phyloP scores from a whole-genome alignment of 2,113 vertebrate genomes.

The Onychostruthus taczanowskii region DNA sequence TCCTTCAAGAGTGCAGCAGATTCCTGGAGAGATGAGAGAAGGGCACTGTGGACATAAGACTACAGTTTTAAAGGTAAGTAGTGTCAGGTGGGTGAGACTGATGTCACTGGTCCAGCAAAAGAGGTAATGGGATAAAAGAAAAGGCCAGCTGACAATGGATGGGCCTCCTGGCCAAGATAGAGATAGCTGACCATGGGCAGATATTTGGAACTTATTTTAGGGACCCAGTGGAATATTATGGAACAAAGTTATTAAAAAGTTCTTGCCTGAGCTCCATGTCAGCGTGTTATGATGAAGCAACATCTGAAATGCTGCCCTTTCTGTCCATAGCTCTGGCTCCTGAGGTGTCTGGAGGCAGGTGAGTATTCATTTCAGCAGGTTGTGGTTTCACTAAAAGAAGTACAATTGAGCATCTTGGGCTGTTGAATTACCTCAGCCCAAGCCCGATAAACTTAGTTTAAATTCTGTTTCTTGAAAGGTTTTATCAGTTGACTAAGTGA shows the following conservation, averaged over 20 bases:
- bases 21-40: background rate
- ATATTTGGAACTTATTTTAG: background rate
- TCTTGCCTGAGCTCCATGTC: background rate
- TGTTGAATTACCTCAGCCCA: background rate
- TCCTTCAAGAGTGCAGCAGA: background rate
- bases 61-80: background rate
- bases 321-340: background rate
- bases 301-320: background rate
- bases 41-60: background rate
- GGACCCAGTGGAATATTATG: background rate
- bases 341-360: background rate
- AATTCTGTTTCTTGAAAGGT: background rate
- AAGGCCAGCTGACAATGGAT: background rate
- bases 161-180: background rate
- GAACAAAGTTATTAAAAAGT: background rate
- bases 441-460: background rate
- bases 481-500: background rate
- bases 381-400: background rate
- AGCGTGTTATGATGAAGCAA: background rate
- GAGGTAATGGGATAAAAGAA: background rate
- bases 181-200: background rate
- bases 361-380: background rate
- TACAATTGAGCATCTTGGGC: background rate
- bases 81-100: background rate
- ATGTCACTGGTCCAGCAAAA: background rate